Base-by-base conservation (phyloP, 1,140 invertebrate species). In the Megathymus violae region DNA sequence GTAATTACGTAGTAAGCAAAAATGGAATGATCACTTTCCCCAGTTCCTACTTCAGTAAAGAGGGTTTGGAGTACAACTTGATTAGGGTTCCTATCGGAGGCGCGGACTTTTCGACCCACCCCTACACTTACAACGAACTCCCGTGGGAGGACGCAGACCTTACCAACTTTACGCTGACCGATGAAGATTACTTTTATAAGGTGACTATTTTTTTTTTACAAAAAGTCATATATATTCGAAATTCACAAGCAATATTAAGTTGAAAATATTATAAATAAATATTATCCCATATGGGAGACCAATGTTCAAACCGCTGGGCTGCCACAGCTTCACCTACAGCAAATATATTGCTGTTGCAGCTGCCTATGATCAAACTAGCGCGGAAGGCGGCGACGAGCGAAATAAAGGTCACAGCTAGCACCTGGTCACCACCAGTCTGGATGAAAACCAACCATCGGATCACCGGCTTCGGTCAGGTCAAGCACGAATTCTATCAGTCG, bases 371-470 rank as follows among this genome's bases (percentile, higher is more conserved):
- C 22, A 82, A 80, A 62, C 73, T 74, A 48, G 72, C 72, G 11
- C 63, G 74, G 40, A 34, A 56, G 51, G 76, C 64, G 5, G 67
- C 85, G 0, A 80, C 75, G 0, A 67, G 70, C 10, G 76, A 85
- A 22, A 76, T 90, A 7, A 83, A 87, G 41, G 73, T 88, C 10
- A 85, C 75, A 5, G 88, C 88, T 1, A 88, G 79, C 40, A 82
- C 96, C 0, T 99, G 98, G 98, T 95, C 95, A 52, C 93, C 97
- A 0, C 98, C 98, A 0, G 85, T 91, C 3, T 99, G 97, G 97
- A 99, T 99, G 97, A 99, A 99, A 89, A 95, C 94, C 0, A 97
- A 96, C 72, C 91, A 95, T 15, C 86, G 82, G 47, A 94, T 93
- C 74, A 90, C 88, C 4, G 94, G 94, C 7, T 82, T 75, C 74